Evolutionary conservation across 2,888 invertebrate genomes (phyloP), one percentile per base, ranked within the genome.

Genomic region (Baronia brevicornis): DNA sequence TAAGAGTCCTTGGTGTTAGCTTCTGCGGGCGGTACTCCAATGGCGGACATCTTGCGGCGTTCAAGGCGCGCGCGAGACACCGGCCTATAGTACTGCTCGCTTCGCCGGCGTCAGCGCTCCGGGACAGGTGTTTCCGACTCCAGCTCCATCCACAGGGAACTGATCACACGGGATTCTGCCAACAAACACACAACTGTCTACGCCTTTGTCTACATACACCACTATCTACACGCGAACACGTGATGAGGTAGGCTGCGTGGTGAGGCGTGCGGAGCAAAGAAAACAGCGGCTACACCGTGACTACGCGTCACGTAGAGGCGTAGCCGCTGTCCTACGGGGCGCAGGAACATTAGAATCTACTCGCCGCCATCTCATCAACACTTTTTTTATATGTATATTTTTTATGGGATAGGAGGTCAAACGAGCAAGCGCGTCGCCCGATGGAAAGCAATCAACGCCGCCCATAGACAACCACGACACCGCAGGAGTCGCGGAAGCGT

Each of bases 21-120:
- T 15, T 56, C 49, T 15, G 78, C 78, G 78, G 77, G 82, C 79
- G 72, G 82, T 37, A 79, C 67, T 3, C 79, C 82, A 48, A 75
- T 79, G 39, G 71, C 77, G 42, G 82, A 82, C 71, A 80, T 68
- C 60, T 84, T 84, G 64, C 82, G 77, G 26, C 78, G 73, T 48
- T 80, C 79, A 24, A 60, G 50, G 33, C 82, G 78, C 42, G 73
- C 75, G 58, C 82, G 77, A 4, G 72, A 61, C 34, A 82, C 71
- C 21, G 82, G 82, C 69, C 82, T 77, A 64, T 84, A 75, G 64
- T 65, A 84, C 77, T 84, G 82, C 82, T 84, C 82, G 77, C 80
- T 80, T 41, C 82, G 72, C 51, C 82, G 80, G 36, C 82, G 82
- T 82, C 82, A 82, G 79, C 82, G 82, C 39, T 82, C 82, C 51